These are phyloP conservation scores for Panurus biarmicus DNA, from an alignment of 2,113 vertebrate genomes.

Conservation along the genomic window DNA sequence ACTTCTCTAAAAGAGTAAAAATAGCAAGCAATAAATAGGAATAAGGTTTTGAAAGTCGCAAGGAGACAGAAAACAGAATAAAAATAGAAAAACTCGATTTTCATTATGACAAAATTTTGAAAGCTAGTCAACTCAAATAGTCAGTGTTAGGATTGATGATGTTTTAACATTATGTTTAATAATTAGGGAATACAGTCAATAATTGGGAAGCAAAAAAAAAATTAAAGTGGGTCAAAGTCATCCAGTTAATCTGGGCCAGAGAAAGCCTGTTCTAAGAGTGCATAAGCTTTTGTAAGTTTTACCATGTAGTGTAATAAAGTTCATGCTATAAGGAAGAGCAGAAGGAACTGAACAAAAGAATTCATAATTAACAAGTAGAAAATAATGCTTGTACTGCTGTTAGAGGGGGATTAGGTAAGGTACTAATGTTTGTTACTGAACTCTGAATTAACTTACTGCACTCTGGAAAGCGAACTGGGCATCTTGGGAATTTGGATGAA, in stretches of 20 bases:
- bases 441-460: background rate
- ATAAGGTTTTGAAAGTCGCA: background rate
- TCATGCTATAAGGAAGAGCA: background rate
- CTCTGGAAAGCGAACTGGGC: background rate
- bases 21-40: background rate
- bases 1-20: background rate
- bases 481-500: background rate
- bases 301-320: background rate
- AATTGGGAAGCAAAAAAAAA: background rate
- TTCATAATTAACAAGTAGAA: background rate
- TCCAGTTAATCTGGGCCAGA: background rate
- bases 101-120: background rate
- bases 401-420: background rate
- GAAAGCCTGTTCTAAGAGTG: background rate
- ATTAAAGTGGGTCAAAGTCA: background rate
- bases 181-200: background rate
- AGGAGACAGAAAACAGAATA: background rate
- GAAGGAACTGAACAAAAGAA: background rate
- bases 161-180: background rate
- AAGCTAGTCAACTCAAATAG: background rate
- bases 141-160: background rate
- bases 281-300: background rate
- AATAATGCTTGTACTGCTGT: background rate
- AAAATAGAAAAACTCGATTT: background rate
- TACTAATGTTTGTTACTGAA: background rate